Conservation (phyloP, 2,113 vertebrate genomes). For the Gallinago paraguaiae region DNA sequence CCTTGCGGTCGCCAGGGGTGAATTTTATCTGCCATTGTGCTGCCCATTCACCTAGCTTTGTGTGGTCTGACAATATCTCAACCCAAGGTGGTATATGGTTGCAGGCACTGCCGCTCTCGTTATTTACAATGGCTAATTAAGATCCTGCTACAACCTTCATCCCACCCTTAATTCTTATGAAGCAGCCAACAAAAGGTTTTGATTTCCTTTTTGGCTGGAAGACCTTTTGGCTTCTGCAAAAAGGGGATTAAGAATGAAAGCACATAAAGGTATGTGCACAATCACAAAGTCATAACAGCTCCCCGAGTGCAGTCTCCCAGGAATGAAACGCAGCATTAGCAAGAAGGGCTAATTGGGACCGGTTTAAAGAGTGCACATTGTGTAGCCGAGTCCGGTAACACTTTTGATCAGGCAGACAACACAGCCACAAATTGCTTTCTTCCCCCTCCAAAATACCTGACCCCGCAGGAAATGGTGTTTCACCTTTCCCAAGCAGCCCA, state of each 20-base stretch:
- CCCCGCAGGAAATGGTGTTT: constrained; percentile 37
- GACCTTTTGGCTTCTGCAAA: constrained; percentile 77
- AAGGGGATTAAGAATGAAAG: constrained; percentile 75
- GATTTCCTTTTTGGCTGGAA: constrained; percentile 77
- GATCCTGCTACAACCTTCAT: constrained; percentile 74
- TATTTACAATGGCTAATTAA: constrained; percentile 78
- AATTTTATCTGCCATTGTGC: constrained; percentile 66
- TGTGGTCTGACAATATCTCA: constrained; percentile 74
- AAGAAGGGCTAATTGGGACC: constrained; percentile 67
- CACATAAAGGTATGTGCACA: constrained; percentile 75
- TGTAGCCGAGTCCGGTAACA: constrained; percentile 65
- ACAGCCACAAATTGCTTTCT: constrained; percentile 69
- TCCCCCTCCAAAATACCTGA: constrained; percentile 64
- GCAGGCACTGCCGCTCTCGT: constrained; percentile 69
- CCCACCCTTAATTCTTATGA: constrained; percentile 73
- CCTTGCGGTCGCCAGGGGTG: constrained; percentile 27
- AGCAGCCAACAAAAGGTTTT: constrained; percentile 77
- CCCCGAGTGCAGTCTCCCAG: constrained; percentile 70
- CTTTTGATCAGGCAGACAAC: constrained; percentile 73
- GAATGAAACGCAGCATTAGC: constrained; percentile 69
- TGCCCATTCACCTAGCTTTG: constrained; percentile 74
- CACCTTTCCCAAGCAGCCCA: constrained; percentile 44
- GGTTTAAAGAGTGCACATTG: constrained; percentile 67
- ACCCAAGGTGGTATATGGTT: constrained; percentile 75
- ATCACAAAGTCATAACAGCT: constrained; percentile 73